These are phyloP conservation scores for Aphidoletes aphidimyza DNA, from an alignment of 2,888 invertebrate genomes.

Conservation along the genomic window DNA sequence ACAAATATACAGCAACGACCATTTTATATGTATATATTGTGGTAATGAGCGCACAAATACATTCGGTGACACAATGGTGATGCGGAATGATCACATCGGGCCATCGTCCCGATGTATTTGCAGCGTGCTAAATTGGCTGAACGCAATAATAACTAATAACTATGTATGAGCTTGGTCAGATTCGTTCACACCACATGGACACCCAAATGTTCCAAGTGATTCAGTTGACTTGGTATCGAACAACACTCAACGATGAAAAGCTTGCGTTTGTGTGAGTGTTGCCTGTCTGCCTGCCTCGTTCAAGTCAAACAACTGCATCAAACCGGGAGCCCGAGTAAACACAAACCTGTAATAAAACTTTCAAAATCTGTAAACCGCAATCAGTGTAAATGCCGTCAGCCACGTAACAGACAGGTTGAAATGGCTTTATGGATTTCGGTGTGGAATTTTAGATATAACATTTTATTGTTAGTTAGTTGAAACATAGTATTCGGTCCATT, in stretches of 20 bases:
- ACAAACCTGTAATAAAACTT: constrained; percentile 49
- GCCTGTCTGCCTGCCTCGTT: too few relatives aligned
- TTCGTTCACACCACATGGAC: background rate
- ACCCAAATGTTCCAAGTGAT: background rate
- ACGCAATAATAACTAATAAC: constrained; percentile 40
- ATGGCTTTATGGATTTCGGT: constrained; percentile 28
- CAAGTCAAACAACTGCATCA: background rate
- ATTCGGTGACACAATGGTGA: too few relatives aligned
- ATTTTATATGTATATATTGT: background rate
- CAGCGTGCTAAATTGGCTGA: background rate
- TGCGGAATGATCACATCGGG: too few relatives aligned
- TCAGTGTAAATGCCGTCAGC: constrained; percentile 41
- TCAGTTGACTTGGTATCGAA: background rate
- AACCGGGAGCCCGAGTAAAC: constrained; percentile 15
- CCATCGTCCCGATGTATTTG: too few relatives aligned
- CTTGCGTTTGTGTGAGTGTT: too few relatives aligned
- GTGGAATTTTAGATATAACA: background rate
- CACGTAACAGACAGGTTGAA: constrained; percentile 32
- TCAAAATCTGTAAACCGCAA: constrained; percentile 35
- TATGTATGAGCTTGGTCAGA: background rate
- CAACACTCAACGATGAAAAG: background rate
- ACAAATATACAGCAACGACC: background rate
- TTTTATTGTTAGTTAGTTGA: background rate
- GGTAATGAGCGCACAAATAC: too few relatives aligned
- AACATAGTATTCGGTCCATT: background rate